Conservation (phyloP, 1,140 invertebrate species). For the Copidosoma floridanum region DNA sequence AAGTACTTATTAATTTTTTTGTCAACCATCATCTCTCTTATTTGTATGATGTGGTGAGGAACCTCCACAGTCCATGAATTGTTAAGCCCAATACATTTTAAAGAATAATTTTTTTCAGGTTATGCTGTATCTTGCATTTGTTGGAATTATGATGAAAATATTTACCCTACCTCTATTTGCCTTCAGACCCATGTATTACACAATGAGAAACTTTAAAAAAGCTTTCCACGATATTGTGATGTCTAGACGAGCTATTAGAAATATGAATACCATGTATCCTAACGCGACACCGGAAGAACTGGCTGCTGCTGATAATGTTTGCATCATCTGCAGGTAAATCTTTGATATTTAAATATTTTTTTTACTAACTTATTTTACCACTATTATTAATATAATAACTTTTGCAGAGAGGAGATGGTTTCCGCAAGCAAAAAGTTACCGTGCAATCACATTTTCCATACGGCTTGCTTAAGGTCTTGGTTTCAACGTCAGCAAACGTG, state of each 20-base stretch:
- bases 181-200: conserved; percentile 98
- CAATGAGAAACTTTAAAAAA: conserved; percentile 96
- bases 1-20: background rate
- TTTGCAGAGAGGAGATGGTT: conserved; percentile 59
- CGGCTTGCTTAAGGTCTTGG: conserved; percentile 96
- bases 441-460: conserved; percentile 99
- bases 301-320: conserved; percentile 93
- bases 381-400: background rate
- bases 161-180: conserved; percentile 98
- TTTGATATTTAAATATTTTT: conserved; percentile 39
- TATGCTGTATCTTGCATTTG: conserved; percentile 89
- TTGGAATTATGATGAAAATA: conserved; percentile 94
- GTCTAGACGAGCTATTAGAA: conserved; percentile 92
- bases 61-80: too few species aligned
- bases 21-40: too few species aligned
- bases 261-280: conserved; percentile 98
- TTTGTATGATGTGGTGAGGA: too few species aligned
- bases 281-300: conserved; percentile 94
- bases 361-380: background rate
- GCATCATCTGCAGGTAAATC: conserved; percentile 97
- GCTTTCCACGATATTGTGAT: conserved; percentile 97
- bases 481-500: conserved; percentile 99
- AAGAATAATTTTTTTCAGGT: conserved; percentile 79
- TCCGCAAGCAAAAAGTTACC: conserved; percentile 93
- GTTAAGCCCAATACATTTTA: too few species aligned